Conservation (phyloP, 2,113 vertebrate genomes). For the Sinocyclocheilus anophthalmus region DNA sequence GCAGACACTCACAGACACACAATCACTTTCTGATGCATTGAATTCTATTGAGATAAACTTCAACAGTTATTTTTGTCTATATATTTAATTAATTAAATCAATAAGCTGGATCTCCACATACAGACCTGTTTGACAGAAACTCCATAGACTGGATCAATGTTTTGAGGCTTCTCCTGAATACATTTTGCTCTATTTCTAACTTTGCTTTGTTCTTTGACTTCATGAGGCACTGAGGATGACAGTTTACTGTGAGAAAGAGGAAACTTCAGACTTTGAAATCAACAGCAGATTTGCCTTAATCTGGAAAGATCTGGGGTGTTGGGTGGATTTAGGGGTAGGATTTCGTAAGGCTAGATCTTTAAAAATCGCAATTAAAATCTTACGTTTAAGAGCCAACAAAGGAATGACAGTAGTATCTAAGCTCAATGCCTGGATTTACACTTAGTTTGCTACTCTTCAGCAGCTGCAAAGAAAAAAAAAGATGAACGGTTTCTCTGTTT, state of each 20-base stretch:
- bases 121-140: conserved; percentile 18
- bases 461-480: conserved; percentile 10
- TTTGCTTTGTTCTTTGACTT: conserved; percentile 1
- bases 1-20: background rate
- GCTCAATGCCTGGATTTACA: conserved; percentile 41
- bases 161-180: conserved; percentile 7
- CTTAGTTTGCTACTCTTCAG: conserved; percentile 35
- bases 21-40: background rate
- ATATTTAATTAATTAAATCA: background rate
- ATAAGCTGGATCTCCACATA: background rate
- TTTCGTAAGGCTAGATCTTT: conserved; percentile 58
- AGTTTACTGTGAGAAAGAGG: background rate
- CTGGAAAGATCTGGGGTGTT: conserved; percentile 42
- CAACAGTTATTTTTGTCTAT: background rate
- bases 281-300: conserved; percentile 55
- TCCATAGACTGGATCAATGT: background rate
- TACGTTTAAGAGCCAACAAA: conserved; percentile 33
- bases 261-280: conserved; percentile 32
- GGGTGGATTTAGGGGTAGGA: conserved; percentile 40
- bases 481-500: background rate
- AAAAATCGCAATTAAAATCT: conserved; percentile 61
- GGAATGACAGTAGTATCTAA: conserved; percentile 16
- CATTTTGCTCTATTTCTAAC: background rate
- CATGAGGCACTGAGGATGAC: background rate
- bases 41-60: background rate